phyloP scores from a whole-genome alignment of 2,113 vertebrate genomes.

The Sebastes fasciatus region DNA sequence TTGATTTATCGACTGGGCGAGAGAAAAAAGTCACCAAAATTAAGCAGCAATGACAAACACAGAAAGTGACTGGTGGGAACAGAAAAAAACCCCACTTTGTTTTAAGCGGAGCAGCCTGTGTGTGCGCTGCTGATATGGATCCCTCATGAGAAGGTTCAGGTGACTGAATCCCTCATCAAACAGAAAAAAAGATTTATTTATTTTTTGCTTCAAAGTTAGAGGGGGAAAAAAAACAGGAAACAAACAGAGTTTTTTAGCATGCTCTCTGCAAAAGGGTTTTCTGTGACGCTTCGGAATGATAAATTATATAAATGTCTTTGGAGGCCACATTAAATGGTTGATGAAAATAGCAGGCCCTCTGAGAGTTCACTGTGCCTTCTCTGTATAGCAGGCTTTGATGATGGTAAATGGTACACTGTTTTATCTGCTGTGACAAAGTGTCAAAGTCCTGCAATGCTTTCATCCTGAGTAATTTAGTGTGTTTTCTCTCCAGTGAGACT shows the following conservation, averaged over 20 bases:
- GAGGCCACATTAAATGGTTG: slow-evolving; percentile 77
- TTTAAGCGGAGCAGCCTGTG: slow-evolving; percentile 49
- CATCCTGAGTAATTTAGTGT: slow-evolving; percentile 16
- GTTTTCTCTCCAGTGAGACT: slow-evolving; percentile 28
- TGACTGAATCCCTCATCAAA: slow-evolving; percentile 66
- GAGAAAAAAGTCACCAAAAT: slow-evolving; percentile 46
- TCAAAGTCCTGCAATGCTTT: slow-evolving; percentile 53
- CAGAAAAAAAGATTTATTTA: slow-evolving; percentile 47
- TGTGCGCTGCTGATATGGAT: slow-evolving; percentile 73
- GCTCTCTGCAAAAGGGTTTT: slow-evolving; percentile 35
- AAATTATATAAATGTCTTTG: slow-evolving; percentile 73
- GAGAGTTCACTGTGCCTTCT: slow-evolving; percentile 57
- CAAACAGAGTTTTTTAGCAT: slow-evolving; percentile 56
- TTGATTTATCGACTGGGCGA: slow-evolving; percentile 45
- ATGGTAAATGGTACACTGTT: slow-evolving; percentile 66
- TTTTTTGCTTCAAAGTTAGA: slow-evolving; percentile 48
- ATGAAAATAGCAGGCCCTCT: slow-evolving; percentile 66
- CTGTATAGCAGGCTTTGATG: slow-evolving; percentile 65
- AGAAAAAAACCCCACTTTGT: slow-evolving; percentile 11
- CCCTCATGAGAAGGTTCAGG: slow-evolving; percentile 66
- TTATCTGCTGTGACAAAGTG: slow-evolving; percentile 61
- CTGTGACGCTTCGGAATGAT: slow-evolving; percentile 69
- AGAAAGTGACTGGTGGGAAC: slow-evolving; percentile 35
- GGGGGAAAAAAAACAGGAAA: slow-evolving; percentile 23
- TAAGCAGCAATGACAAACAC: slow-evolving; percentile 46